Conservation (phyloP, 2,797 vertebrate species). For the Coreius guichenoti region DNA sequence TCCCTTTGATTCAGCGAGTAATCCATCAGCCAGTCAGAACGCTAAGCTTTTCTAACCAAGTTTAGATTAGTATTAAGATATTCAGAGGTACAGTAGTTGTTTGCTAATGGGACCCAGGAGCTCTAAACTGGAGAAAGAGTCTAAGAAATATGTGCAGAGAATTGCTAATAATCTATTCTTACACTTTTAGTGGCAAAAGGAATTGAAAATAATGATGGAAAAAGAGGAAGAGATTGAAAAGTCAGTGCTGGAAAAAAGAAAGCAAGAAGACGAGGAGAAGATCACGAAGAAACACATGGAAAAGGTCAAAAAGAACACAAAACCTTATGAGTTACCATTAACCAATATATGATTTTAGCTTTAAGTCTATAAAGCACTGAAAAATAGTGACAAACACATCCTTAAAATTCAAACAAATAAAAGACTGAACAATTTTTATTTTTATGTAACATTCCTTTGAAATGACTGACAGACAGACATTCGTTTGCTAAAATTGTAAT, state of each 20-base stretch:
- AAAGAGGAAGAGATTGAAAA: slow-evolving; percentile 27
- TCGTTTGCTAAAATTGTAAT: slow-evolving; percentile 78
- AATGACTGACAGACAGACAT: slow-evolving; percentile 71
- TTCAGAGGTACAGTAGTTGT: not conserved
- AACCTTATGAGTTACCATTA: slow-evolving; percentile 8
- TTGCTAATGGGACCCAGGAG: not conserved
- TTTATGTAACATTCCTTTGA: slow-evolving; percentile 76
- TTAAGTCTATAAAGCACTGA: not conserved
- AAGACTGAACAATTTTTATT: slow-evolving; percentile 59
- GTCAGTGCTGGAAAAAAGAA: slow-evolving; percentile 28
- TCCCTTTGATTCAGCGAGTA: not conserved
- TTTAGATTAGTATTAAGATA: slow-evolving; percentile 4
- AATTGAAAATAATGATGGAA: slow-evolving; percentile 35
- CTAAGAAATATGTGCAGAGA: not conserved
- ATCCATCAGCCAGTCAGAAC: not conserved
- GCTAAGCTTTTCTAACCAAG: not conserved
- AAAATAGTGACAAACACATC: not conserved
- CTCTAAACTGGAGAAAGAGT: not conserved
- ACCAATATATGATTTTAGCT: not conserved
- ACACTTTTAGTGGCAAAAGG: slow-evolving; percentile 42
- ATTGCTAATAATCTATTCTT: not conserved
- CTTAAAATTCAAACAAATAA: not conserved
- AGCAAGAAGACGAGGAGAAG: slow-evolving; percentile 6
- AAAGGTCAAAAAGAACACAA: slow-evolving; percentile 44
- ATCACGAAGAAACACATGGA: slow-evolving; percentile 32